phyloP scores from a whole-genome alignment of 2,797 vertebrate genomes.

The Ptychadena robeensis region DNA sequence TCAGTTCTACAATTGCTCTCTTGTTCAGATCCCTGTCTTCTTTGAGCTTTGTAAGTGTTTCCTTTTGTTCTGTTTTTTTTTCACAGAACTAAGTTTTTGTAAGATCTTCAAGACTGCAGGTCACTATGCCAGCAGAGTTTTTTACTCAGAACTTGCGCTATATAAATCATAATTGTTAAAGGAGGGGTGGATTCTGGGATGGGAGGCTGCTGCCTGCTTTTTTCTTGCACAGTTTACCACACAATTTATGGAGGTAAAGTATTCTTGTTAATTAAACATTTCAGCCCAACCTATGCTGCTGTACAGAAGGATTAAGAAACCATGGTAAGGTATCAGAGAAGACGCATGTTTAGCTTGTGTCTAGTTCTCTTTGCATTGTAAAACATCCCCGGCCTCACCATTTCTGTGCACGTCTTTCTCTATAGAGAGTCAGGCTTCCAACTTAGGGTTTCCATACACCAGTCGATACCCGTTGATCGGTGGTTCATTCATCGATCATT shows the following conservation, averaged over 20 bases:
- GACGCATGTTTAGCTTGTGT: no score
- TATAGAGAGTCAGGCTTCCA: no score
- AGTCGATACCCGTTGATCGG: no score
- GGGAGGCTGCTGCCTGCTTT: not conserved
- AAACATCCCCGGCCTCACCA: no score
- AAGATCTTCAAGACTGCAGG: constrained; percentile 41
- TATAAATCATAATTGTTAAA: constrained; percentile 23
- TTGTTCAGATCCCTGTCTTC: constrained; percentile 35
- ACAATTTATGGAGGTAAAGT: not conserved
- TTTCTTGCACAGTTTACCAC: not conserved
- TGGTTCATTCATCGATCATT: no score
- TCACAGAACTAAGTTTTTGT: constrained; percentile 21
- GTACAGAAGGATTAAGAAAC: no score
- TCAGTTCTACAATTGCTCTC: constrained; percentile 7
- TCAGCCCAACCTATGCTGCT: no score
- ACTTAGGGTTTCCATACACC: no score
- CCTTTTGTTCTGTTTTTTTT: constrained; percentile 31
- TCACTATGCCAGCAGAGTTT: constrained; percentile 25
- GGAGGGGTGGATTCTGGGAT: not conserved
- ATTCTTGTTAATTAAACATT: not conserved
- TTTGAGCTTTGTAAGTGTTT: constrained; percentile 45
- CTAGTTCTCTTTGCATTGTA: no score
- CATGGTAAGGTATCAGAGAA: no score
- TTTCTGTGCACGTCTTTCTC: no score
- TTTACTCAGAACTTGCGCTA: constrained; percentile 12